Percentiles rank a stretch among this genome's conserved stretches.
These are phyloP conservation scores for Palythoa heliodiscus DNA, from an alignment of 92 coral and sea anemone species.

Conservation along the genomic window DNA sequence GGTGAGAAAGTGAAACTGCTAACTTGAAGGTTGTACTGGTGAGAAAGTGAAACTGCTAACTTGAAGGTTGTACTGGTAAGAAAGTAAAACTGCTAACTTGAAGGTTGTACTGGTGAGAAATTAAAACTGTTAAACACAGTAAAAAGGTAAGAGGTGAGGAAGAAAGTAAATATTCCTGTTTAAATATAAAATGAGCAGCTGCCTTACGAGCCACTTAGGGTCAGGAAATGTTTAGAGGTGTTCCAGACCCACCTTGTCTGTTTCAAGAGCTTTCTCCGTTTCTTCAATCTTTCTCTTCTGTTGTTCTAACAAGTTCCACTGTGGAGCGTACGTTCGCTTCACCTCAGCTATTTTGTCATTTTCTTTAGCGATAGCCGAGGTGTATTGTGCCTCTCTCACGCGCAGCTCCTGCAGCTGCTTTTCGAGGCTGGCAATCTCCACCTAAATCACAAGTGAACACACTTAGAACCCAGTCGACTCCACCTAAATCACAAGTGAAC, in stretches of 20 bases:
- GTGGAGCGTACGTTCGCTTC: slow-evolving; percentile 62
- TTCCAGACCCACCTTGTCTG: slow-evolving; percentile 61
- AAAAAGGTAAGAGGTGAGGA: too few species aligned
- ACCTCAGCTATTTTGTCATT: slow-evolving; percentile 69
- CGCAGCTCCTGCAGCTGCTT: slow-evolving; percentile 61
- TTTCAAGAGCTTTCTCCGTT: slow-evolving; percentile 40
- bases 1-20: too few species aligned
- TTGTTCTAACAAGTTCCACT: slow-evolving; percentile 60
- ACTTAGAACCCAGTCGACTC: too few species aligned
- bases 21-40: too few species aligned
- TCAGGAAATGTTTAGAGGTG: background rate
- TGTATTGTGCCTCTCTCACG: slow-evolving; percentile 50
- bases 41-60: too few species aligned
- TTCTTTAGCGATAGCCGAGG: slow-evolving; percentile 56
- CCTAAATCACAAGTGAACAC: slow-evolving; percentile 42
- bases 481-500: slow-evolving; percentile 40
- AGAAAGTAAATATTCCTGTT: too few species aligned
- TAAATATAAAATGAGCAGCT: too few species aligned
- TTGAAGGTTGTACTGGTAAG: too few species aligned
- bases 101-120: too few species aligned
- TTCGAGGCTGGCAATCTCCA: slow-evolving; percentile 73
- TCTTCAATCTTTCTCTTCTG: slow-evolving; percentile 61
- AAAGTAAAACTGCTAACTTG: too few species aligned
- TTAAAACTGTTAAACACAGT: too few species aligned
- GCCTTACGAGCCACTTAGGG: background rate